phyloP scores from a whole-genome alignment of 2,888 invertebrate genomes.

The Eudasyphora cyanicolor region DNA sequence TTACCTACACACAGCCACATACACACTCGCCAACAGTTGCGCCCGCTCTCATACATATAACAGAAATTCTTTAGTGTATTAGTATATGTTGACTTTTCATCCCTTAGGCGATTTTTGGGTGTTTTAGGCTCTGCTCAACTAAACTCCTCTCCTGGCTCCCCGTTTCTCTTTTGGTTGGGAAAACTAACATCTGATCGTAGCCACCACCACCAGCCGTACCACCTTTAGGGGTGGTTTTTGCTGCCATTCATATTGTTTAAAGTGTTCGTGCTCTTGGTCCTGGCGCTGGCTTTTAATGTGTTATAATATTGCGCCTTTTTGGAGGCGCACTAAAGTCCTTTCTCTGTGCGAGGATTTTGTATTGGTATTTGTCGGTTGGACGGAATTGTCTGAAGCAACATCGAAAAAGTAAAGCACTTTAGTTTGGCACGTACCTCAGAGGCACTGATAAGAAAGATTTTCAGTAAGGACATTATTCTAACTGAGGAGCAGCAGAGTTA shows the following conservation, averaged over 20 bases:
- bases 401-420: not conserved
- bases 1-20: conserved; percentile 39
- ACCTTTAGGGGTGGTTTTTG: conserved; percentile 51
- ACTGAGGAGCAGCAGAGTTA: not conserved
- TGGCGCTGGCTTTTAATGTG: conserved; percentile 48
- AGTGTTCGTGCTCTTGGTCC: not conserved
- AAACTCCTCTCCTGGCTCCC: conserved; percentile 39
- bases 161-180: conserved; percentile 70
- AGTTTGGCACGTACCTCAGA: conserved; percentile 1
- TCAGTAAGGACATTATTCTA: not conserved
- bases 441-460: conserved; percentile 13
- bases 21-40: conserved; percentile 43
- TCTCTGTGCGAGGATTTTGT: not conserved
- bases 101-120: conserved; percentile 75
- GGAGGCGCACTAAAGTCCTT: not conserved
- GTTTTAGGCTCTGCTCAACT: conserved; percentile 58
- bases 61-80: conserved; percentile 57
- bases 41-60: conserved; percentile 22
- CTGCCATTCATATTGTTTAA: not conserved
- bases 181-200: conserved; percentile 79
- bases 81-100: conserved; percentile 75
- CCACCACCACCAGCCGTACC: not conserved
- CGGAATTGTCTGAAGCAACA: not conserved
- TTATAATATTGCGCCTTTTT: conserved; percentile 61
- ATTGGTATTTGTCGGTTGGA: conserved; percentile 8